Conservation (phyloP, 1,140 invertebrate genomes). For the Ceratoteleas bidentatus region DNA sequence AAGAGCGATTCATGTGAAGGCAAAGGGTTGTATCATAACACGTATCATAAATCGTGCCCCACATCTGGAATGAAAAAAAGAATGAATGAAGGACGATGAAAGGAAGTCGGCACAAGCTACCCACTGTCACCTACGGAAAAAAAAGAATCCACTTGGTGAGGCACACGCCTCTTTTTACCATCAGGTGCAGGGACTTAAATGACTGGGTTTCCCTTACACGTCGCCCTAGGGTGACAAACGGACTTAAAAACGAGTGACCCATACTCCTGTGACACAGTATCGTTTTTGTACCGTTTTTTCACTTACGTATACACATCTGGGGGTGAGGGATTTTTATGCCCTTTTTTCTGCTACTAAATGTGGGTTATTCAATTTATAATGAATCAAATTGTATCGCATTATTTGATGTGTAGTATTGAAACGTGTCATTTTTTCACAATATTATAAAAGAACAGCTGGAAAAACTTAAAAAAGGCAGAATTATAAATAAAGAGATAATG, state of each 20-base stretch:
- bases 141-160: conserved; percentile 64
- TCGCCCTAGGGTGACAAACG: conserved; percentile 51
- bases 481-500: too few species aligned
- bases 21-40: conserved; percentile 60
- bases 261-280: conserved; percentile 46
- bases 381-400: too few species aligned
- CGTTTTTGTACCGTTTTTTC: conserved; percentile 26
- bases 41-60: conserved; percentile 60
- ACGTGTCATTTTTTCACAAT: too few species aligned
- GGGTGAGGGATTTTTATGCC: conserved; percentile 19
- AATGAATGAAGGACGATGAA: conserved; percentile 47
- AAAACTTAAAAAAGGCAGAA: too few species aligned
- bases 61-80: conserved; percentile 53
- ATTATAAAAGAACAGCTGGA: too few species aligned
- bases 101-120: conserved; percentile 51
- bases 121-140: conserved; percentile 54
- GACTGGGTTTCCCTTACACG: conserved; percentile 50
- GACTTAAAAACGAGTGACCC: conserved; percentile 56
- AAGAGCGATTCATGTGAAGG: conserved; percentile 45
- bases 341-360: conserved; percentile 16
- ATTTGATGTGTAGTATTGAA: too few species aligned
- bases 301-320: conserved; percentile 17
- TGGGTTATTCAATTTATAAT: too few species aligned
- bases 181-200: conserved; percentile 61
- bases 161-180: conserved; percentile 69